A percentile compares a stretch with the other conserved stretches of the same genome.
Conservation (phyloP, 2,113 vertebrate genomes). For the Gasterosteus nipponicus region DNA sequence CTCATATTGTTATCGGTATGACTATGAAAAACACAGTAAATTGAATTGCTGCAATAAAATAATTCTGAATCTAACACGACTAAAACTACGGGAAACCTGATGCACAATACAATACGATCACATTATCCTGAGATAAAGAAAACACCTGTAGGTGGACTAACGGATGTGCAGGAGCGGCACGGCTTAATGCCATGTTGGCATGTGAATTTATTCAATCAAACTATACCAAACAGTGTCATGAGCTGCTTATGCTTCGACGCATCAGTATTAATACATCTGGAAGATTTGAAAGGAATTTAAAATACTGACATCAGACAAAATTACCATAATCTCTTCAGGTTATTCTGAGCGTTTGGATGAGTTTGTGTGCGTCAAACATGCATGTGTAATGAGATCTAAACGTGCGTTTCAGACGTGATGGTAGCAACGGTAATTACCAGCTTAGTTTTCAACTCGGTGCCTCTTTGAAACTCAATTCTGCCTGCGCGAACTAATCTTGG, state of each 20-base stretch:
- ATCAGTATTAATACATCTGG: neutral
- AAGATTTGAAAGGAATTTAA: neutral
- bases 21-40: neutral
- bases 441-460: slow-evolving; percentile 25
- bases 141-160: neutral
- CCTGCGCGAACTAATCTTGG: slow-evolving; percentile 41
- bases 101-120: too few relatives aligned
- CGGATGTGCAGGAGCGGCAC: neutral
- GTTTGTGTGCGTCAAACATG: slow-evolving; percentile 5
- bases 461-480: slow-evolving; percentile 38
- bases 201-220: neutral
- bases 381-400: slow-evolving; percentile 12
- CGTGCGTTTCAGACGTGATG: slow-evolving; percentile 29
- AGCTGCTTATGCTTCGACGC: neutral
- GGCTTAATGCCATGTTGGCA: neutral
- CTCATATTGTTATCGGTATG: neutral
- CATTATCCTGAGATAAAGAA: neutral
- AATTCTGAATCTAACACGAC: neutral
- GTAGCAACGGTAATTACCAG: slow-evolving; percentile 36
- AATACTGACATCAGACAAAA: neutral
- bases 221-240: neutral
- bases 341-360: neutral
- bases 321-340: neutral
- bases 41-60: neutral
- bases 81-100: neutral